Evolutionary conservation across 1,140 invertebrate species (phyloP), one percentile per base, ranked within the genome.

Genomic region (Philopotamus ludificatus): DNA sequence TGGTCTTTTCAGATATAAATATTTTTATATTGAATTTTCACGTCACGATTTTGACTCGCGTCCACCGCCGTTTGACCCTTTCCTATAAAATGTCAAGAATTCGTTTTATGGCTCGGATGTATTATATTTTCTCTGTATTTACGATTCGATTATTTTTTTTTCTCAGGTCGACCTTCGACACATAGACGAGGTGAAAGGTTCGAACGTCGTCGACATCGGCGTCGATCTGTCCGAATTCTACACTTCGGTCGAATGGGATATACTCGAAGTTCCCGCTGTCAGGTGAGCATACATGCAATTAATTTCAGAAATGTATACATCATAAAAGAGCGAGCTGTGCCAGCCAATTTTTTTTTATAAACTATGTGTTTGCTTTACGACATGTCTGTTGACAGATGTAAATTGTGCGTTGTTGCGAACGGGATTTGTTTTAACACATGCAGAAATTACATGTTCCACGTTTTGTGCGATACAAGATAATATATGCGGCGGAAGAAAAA

Each of bases 221-320:
- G 93, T 97, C 39, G 94, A 97, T 83, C 83, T 97, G 70, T 92
- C 90, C 45, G 93, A 96, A 79, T 97, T 95, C 83, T 97, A 96
- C 78, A 91, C 91, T 73, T 97, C 93, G 62, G 95, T 98, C 16
- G 96, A 98, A 81, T 99, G 97, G 97, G 97, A 98, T 79, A 94
- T 99, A 73, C 85, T 99, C 62, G 91, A 93, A 79, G 95, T 98
- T 71, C 95, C 95, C 25, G 94, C 93, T 71, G 89, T 93, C 62
- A 87, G 91, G 91, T 91, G 77, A 82, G 75, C 3, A 15, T 20
- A 21, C 20, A 2, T 20, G 15, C 21, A 21, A 34, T 34, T 34
- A 12, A 34, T 34, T 34, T 34, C 12, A 34, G n/a, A n/a, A n/a
- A n/a, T n/a, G n/a, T 34, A 34, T 34, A 7, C 28, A 34, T 12